Base-by-base conservation (phyloP, 35 echinoderm and acorn worm genomes). In the Apostichopus japonicus region DNA sequence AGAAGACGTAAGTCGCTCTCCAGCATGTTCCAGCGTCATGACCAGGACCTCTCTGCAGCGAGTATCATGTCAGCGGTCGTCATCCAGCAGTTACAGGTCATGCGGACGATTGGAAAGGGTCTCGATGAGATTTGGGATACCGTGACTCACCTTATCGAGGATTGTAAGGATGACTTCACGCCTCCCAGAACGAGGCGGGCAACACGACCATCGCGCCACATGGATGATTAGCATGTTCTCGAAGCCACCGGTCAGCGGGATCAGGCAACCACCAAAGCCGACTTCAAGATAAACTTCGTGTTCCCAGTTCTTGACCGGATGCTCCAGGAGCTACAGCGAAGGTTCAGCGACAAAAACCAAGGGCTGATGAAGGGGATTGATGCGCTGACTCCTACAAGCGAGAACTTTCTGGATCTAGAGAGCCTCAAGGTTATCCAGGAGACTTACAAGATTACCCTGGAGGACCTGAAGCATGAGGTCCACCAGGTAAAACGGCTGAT, bases 1-100 rank as follows among this genome's bases (percentile, higher is more conserved):
- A 87, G 56, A 87, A 87, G 24, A 87, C 83, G 14, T 25, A 87
- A 87, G 83, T 14, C 25, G 83, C 83, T 87, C 83, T 87, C 83
- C 56, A 87, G 56, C 83, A 87, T 87, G 44, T 61, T 87, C 83
- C 83, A 87, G 56, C 56, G 51, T 10, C 1, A 87, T 56, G 56
- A 87, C 83, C 56, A 56, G 83, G 83, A 87, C 56, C 83, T 87
- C 13, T 87, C 83, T 59, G 83, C 44, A 87, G 83, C 56, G 55
- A 87, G 83, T 59, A 54, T 0, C 83, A 2, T 87, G 83, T 25
- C 25, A 25, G 25, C 25, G 25, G 25, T 25, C 10, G n/a, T 56
- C 13, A 55, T 87, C 51, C 10, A 24, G 14, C 51, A 87, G 44
- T 27, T 87, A 15, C 83, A 87, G 53, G 83, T 15, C 56, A 87